phyloP scores from a whole-genome alignment of 2,113 vertebrate genomes.

The Gallinago media region DNA sequence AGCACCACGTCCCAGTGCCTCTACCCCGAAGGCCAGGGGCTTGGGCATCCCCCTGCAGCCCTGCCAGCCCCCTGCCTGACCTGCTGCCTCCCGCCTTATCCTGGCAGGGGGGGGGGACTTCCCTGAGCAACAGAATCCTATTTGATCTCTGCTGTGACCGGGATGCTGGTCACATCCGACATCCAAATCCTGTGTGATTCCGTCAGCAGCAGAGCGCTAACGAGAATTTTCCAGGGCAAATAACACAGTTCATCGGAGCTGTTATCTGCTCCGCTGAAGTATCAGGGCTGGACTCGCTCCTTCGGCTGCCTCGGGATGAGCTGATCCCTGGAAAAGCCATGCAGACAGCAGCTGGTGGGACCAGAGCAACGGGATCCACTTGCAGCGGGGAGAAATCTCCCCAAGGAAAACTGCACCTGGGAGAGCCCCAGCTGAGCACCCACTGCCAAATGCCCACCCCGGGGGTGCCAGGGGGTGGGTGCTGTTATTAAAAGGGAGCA shows the following conservation, averaged over 20 bases:
- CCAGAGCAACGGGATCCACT: not conserved
- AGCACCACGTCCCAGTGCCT: accelerated
- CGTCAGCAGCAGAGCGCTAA: not conserved
- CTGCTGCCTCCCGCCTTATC: accelerated
- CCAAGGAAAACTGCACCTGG: not conserved
- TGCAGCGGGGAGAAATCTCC: not conserved
- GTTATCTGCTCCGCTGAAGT: not conserved
- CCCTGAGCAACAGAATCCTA: not conserved
- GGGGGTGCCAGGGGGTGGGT: not conserved
- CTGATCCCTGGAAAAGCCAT: not conserved
- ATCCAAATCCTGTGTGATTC: not conserved
- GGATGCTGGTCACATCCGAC: not conserved
- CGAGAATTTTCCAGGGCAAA: not conserved
- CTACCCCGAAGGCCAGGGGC: not conserved
- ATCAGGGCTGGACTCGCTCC: not conserved
- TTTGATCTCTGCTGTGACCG: not conserved
- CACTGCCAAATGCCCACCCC: not conserved
- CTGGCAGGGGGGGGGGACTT: not conserved
- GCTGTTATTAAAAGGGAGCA: not conserved
- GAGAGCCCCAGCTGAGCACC: not conserved
- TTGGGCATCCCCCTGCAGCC: accelerated
- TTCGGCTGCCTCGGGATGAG: not conserved
- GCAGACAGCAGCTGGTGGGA: not conserved
- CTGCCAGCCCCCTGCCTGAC: not conserved
- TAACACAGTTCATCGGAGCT: not conserved